Conservation (phyloP, 2,113 vertebrate species). For the Erinaceus europaeus region DNA sequence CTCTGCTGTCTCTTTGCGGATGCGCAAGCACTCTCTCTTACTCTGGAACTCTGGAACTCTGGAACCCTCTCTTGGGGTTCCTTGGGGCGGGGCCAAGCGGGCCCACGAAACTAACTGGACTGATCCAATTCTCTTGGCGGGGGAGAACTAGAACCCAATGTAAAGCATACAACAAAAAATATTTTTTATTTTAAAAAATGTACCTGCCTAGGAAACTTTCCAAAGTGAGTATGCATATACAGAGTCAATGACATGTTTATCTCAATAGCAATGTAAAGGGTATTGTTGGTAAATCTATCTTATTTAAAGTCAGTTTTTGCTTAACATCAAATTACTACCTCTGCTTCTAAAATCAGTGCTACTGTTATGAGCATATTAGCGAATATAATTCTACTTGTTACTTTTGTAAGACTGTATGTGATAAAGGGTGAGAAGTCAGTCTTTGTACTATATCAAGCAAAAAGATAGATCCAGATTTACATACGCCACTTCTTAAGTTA, state of each 20-base stretch:
- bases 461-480: not conserved
- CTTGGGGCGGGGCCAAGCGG: too few relatives aligned
- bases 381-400: not conserved
- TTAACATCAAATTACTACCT: not conserved
- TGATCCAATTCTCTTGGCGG: too few relatives aligned
- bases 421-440: not conserved
- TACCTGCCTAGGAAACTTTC: not conserved
- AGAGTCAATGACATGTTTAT: not conserved
- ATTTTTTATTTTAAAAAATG: constrained; percentile 5
- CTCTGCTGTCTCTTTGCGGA: too few relatives aligned
- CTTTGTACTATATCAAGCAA: not conserved
- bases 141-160: too few relatives aligned
- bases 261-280: not conserved
- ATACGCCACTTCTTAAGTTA: not conserved
- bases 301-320: not conserved
- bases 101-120: too few relatives aligned
- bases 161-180: too few relatives aligned
- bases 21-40: too few relatives aligned
- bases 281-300: not conserved
- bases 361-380: not conserved
- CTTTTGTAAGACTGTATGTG: not conserved
- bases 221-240: not conserved
- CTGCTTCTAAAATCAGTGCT: constrained; percentile 18
- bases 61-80: too few relatives aligned
- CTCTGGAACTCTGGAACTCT: too few relatives aligned